A percentile compares a stretch with the other conserved stretches of the same genome.
phyloP scores from a whole-genome alignment of 2,797 vertebrate genomes.

The Leptodactylus fallax region DNA sequence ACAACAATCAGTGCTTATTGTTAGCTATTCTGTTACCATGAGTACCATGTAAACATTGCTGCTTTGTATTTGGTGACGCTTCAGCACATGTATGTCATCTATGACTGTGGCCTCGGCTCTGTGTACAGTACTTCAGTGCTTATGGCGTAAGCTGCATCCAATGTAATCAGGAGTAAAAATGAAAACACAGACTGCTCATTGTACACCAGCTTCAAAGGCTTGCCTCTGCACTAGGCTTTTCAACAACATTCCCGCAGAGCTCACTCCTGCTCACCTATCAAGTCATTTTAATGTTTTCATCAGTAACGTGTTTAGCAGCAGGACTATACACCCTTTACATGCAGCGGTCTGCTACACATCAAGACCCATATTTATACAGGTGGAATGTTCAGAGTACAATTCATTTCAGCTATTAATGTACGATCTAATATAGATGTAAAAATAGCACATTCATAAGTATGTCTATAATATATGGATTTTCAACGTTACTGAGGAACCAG shows the following conservation, averaged over 20 bases:
- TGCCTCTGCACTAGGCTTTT: neutral
- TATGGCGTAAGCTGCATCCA: conserved; percentile 45
- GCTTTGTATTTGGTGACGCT: conserved; percentile 46
- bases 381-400: neutral
- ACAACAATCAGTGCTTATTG: conserved; percentile 38
- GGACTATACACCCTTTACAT: neutral
- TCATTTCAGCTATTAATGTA: neutral
- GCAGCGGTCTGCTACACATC: neutral
- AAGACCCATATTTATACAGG: neutral
- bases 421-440: neutral
- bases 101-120: conserved; percentile 40
- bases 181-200: conserved; percentile 44
- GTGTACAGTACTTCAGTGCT: conserved; percentile 35
- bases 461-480: too few relatives aligned
- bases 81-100: conserved; percentile 48
- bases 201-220: conserved; percentile 51
- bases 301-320: neutral
- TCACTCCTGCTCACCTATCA: conserved; percentile 39
- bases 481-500: too few relatives aligned
- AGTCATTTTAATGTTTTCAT: conserved; percentile 26
- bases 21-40: conserved; percentile 55
- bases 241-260: conserved; percentile 24
- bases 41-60: conserved; percentile 47
- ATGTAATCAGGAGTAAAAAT: conserved; percentile 53
- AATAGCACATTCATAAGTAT: too few relatives aligned